Evolutionary conservation across 2,113 vertebrate species (phyloP).

Genomic region (Odobenus rosmarus): DNA sequence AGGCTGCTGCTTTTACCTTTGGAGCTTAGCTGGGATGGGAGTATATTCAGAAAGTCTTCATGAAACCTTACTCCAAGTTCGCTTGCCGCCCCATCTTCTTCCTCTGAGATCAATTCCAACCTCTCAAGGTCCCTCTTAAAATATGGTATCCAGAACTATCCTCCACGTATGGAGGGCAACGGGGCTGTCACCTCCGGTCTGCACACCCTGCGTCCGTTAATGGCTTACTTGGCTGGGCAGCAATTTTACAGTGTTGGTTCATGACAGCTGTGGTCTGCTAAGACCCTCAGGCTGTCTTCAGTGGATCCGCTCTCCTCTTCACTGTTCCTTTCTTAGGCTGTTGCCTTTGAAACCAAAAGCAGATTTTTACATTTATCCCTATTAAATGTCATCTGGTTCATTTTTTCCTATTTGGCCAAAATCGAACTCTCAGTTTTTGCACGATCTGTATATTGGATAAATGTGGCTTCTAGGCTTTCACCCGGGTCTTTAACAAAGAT

Average conservation of each 20-base stretch:
- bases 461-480: background rate
- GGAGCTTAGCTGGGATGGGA: background rate
- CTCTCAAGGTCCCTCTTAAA: background rate
- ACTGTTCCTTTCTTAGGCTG: background rate
- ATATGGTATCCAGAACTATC: background rate
- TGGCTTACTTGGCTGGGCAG: background rate
- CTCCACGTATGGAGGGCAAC: background rate
- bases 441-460: background rate
- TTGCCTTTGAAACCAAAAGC: conserved; percentile 2
- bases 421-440: background rate
- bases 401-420: background rate
- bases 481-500: background rate
- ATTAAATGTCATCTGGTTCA: background rate
- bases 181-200: background rate
- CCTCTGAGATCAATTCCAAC: background rate
- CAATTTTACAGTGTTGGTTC: background rate
- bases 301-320: background rate
- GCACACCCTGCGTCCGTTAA: background rate
- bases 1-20: background rate
- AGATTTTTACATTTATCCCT: background rate
- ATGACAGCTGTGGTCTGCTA: background rate
- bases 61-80: background rate
- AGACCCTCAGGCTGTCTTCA: background rate
- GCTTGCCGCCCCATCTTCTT: background rate
- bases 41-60: background rate